These are phyloP conservation scores for Strix uralensis DNA, from an alignment of 2,113 vertebrate genomes.

Conservation along the genomic window DNA sequence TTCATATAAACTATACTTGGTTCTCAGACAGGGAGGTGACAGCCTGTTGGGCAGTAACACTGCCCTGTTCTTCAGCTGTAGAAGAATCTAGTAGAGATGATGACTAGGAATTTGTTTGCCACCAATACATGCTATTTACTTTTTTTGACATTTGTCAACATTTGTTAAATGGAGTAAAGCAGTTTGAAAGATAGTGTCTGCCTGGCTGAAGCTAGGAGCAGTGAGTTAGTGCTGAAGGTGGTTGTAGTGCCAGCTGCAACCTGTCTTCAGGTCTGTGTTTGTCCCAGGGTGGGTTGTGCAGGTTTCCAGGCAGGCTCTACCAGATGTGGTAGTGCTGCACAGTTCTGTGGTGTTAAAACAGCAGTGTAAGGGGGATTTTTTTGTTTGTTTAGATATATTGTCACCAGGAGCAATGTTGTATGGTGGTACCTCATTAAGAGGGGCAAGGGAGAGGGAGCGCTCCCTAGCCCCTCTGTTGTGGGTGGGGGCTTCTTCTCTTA, in stretches of 20 bases:
- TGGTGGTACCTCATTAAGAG: background rate
- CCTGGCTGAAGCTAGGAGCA: fast-evolving
- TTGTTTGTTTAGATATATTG: background rate
- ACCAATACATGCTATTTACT: fast-evolving
- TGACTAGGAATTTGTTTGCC: fast-evolving
- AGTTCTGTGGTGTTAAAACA: background rate
- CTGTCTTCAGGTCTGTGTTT: background rate
- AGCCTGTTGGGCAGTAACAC: background rate
- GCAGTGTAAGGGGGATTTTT: fast-evolving
- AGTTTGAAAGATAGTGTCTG: fast-evolving
- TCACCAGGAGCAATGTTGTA: background rate
- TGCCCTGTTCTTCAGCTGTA: background rate
- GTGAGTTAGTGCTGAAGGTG: background rate
- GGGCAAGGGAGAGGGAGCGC: background rate
- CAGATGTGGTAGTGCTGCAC: background rate
- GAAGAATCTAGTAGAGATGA: background rate
- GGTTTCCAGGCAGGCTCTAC: background rate
- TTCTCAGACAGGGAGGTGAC: background rate
- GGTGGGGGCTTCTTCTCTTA: background rate
- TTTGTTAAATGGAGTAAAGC: background rate
- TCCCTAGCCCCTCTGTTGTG: background rate
- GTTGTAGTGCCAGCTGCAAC: background rate
- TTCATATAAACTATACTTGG: background rate
- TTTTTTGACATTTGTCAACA: fast-evolving
- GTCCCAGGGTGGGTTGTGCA: background rate